Base-by-base conservation (phyloP, 2,113 vertebrate genomes). In the Pelvicachromis taeniatus region DNA sequence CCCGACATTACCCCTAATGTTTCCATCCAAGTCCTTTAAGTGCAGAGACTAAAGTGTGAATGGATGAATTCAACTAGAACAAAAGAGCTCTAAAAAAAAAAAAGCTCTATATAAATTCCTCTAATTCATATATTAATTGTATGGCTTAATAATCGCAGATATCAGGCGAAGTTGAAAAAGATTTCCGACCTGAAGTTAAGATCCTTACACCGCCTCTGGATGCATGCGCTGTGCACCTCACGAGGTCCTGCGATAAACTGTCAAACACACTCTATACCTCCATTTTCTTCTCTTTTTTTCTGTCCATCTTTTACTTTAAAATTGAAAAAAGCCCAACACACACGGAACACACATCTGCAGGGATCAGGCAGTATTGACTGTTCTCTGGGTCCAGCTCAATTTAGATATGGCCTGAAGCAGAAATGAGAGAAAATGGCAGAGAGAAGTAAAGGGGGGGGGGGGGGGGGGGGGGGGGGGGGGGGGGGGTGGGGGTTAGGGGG, bases 321-420 rank as follows among this genome's bases (percentile, higher is more conserved):
- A 58, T n/a, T 14, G 2, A 55, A 19, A 78, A 12, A 70, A 23
- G 0, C 2, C 0, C 77, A 23, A 9, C 54, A 73, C 13, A 80
- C 61, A 87, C 55, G 56, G 9, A 79, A 68, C 56, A 83, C 82
- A 87, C 78, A 89, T 79, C 59, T 81, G 68, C 77, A 23, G 54
- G 70, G 55, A 85, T 87, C 68, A 70, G 77, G 42, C 9, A 26
- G 68, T 82, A 90, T 77, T 48, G 85, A 91, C 77, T 40, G 65
- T 9, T 78, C 50, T 7, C 42, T 85, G 86, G 65, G 63, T 80
- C 19, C 59, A 61, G 68, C 68, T 86, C 81, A 56, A 82, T 87
- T 87, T 83, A 85, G 85, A 87, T 81, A 78, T 56, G 79, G 84
- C 84, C 58, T 52, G 77, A 85, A 59, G 78, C 77, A 42, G 33